Percentiles rank a stretch among this genome's conserved stretches.
Conservation (phyloP, 2,888 invertebrate genomes). For the Alloplasta piceator region DNA sequence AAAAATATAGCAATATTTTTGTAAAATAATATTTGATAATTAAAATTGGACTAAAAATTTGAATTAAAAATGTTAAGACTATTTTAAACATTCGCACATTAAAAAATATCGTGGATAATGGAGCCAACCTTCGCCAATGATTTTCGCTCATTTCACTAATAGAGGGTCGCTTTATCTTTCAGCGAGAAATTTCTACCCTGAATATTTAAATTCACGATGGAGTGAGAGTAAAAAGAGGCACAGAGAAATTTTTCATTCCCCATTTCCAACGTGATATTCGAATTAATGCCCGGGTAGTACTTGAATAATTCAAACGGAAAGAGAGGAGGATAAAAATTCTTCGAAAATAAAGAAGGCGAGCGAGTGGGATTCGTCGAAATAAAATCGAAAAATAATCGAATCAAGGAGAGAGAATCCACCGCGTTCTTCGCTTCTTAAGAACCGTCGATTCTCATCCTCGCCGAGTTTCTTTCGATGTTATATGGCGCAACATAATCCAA, state of each 20-base stretch:
- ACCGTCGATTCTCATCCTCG: slow-evolving; percentile 2
- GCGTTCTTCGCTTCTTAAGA: slow-evolving; percentile 3
- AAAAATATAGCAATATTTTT: no score
- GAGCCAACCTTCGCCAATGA: slow-evolving; percentile 4
- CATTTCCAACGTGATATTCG: slow-evolving; percentile 17
- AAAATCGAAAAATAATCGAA: slow-evolving; percentile 43
- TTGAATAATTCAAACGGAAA: slow-evolving; percentile 37
- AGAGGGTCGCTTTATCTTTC: not conserved
- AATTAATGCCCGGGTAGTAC: slow-evolving; percentile 30
- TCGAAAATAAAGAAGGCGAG: slow-evolving; percentile 3
- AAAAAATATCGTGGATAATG: not conserved
- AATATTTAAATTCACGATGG: slow-evolving; percentile 20
- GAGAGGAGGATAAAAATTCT: not conserved
- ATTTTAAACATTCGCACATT: not conserved
- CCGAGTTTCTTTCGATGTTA: not conserved
- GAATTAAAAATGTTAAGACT: no score
- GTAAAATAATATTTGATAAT: no score
- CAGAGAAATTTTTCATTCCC: not conserved
- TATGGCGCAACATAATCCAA: slow-evolving; percentile 25
- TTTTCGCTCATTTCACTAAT: slow-evolving; percentile 4
- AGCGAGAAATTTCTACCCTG: slow-evolving; percentile 10
- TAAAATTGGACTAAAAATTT: no score
- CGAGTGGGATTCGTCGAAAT: slow-evolving; percentile 3
- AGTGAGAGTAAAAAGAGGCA: not conserved
- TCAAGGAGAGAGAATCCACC: not conserved